Conservation (phyloP, 1,140 invertebrate species). For the Rhopalosiphum padi region DNA sequence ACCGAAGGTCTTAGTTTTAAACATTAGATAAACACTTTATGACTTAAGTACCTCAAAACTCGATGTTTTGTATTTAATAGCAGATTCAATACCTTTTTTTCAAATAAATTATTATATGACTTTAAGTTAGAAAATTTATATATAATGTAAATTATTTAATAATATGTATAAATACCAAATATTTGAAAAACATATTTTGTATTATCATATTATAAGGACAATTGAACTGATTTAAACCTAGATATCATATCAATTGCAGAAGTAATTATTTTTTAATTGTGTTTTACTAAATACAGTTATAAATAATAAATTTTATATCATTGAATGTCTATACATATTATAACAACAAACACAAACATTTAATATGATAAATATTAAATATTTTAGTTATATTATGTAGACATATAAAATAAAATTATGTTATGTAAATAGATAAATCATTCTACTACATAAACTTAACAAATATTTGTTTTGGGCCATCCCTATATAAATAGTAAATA, state of each 20-base stretch:
- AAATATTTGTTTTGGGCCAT: not conserved
- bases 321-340: not conserved
- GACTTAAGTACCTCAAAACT: conserved; percentile 9
- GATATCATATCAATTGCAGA: not conserved
- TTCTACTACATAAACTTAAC: not conserved
- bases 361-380: not conserved
- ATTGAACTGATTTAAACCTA: not conserved
- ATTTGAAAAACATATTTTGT: not conserved
- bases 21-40: not conserved
- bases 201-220: not conserved
- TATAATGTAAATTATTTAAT: not conserved
- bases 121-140: not conserved
- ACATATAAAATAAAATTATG: not conserved
- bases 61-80: not conserved
- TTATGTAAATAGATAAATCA: conserved; percentile 12
- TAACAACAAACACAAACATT: not conserved
- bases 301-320: not conserved
- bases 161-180: not conserved
- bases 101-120: not conserved
- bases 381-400: conserved; percentile 5
- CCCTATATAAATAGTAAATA: not conserved
- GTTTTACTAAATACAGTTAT: not conserved
- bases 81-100: not conserved
- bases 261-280: not conserved
- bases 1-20: not conserved